Conservation (phyloP, 2,113 vertebrate genomes). For the Lepus europaeus region DNA sequence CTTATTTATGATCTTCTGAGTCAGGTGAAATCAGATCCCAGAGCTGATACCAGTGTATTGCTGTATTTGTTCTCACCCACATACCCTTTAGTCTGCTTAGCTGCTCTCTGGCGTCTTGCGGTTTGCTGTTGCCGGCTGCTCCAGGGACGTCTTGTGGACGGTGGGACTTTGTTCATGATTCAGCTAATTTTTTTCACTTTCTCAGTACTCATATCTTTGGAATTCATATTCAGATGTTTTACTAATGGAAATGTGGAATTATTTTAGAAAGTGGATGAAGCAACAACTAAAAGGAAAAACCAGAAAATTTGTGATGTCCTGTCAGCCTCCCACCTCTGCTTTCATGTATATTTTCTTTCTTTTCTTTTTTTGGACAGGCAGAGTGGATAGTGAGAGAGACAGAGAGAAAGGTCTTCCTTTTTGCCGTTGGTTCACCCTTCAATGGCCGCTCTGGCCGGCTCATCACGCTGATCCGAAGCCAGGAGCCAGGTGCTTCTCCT, state of each 20-base stretch:
- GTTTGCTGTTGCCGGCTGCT: background rate
- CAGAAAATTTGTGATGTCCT: background rate
- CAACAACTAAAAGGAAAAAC: background rate
- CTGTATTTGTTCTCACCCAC: background rate
- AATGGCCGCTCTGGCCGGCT: too few relatives aligned
- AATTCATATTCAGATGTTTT: constrained; percentile 38
- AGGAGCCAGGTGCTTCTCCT: too few relatives aligned
- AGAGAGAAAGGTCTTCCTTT: too few relatives aligned
- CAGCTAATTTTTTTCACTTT: background rate
- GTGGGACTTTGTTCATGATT: background rate
- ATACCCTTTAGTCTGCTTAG: background rate
- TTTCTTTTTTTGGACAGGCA: too few relatives aligned
- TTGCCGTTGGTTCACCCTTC: too few relatives aligned
- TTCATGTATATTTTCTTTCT: background rate
- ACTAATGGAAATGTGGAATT: background rate
- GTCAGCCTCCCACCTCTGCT: background rate
- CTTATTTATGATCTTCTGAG: background rate
- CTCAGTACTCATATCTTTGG: background rate
- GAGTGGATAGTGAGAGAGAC: too few relatives aligned
- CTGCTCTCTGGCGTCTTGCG: background rate
- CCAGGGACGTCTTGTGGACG: background rate
- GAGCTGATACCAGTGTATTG: background rate
- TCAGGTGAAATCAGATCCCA: background rate
- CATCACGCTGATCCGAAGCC: too few relatives aligned
- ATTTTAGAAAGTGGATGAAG: background rate